A percentile compares a stretch with the other conserved stretches of the same genome.
phyloP scores from a whole-genome alignment of 2,113 vertebrate species.

The Spheniscus mendiculus region DNA sequence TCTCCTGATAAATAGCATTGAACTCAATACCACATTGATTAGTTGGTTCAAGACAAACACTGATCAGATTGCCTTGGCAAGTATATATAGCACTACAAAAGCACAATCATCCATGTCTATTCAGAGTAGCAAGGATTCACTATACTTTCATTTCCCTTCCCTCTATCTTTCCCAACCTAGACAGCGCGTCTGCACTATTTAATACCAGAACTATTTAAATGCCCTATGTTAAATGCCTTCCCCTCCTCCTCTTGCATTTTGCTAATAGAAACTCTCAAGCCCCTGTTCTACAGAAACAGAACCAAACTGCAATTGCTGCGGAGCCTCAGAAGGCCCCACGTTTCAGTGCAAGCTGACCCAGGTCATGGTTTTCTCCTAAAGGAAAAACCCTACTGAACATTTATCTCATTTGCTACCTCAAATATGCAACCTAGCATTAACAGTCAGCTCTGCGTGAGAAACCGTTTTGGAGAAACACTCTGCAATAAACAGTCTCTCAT shows the following conservation, averaged over 20 bases:
- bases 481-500: not conserved
- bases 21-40: slow-evolving; percentile 54
- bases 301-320: not conserved
- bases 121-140: not conserved
- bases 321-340: not conserved
- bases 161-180: not conserved
- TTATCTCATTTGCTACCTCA: not conserved
- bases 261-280: not conserved
- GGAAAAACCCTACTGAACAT: too few relatives aligned
- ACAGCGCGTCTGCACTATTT: not conserved
- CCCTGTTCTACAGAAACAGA: not conserved
- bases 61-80: slow-evolving; percentile 52
- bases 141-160: not conserved
- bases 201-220: not conserved
- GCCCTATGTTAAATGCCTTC: not conserved
- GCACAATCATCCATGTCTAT: not conserved
- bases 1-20: slow-evolving; percentile 45
- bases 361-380: not conserved
- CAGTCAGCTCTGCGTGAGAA: not conserved
- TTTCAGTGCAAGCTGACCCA: not conserved
- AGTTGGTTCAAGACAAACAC: slow-evolving; percentile 45
- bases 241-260: not conserved
- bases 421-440: not conserved
- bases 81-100: not conserved
- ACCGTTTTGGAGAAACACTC: not conserved